Evolutionary conservation across 1,140 invertebrate genomes (phyloP).

Genomic region (Spodoptera frugiperda): DNA sequence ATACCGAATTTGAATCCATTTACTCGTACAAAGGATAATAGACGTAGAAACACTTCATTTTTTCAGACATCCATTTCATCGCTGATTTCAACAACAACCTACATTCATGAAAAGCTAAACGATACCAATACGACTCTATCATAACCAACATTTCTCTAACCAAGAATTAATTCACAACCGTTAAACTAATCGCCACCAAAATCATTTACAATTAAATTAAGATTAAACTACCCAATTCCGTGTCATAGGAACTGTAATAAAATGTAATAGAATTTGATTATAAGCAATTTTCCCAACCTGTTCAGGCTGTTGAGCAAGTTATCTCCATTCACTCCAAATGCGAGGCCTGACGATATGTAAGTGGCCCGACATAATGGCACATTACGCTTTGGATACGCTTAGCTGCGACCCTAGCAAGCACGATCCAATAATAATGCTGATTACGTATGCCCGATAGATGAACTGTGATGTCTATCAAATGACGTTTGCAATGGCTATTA

Average conservation of each 20-base stretch:
- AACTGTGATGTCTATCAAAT: constrained; percentile 52
- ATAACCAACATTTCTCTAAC: too few species aligned
- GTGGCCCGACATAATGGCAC: constrained; percentile 55
- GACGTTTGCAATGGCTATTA: constrained; percentile 47
- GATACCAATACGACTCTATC: too few species aligned
- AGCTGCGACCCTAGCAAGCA: constrained; percentile 64
- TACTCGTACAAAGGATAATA: too few species aligned
- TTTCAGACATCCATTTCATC: too few species aligned
- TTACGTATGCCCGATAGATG: constrained; percentile 52
- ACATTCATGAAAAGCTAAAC: too few species aligned
- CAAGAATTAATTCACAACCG: too few species aligned
- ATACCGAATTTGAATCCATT: too few species aligned
- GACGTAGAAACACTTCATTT: too few species aligned
- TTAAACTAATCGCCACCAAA: constrained; percentile 1
- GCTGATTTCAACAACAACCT: too few species aligned
- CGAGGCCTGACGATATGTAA: constrained; percentile 78
- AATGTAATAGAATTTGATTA: constrained; percentile 38
- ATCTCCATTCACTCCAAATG: constrained; percentile 74
- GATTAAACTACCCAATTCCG: not conserved
- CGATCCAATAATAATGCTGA: constrained; percentile 57
- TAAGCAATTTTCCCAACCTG: constrained; percentile 56
- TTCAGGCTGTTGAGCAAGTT: constrained; percentile 82
- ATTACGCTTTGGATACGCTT: constrained; percentile 68
- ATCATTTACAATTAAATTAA: not conserved
- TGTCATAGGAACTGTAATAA: constrained; percentile 23